phyloP scores from a whole-genome alignment of 30 jellyfish, hydroid and myxozoan genomes.

The Mastigias papua region DNA sequence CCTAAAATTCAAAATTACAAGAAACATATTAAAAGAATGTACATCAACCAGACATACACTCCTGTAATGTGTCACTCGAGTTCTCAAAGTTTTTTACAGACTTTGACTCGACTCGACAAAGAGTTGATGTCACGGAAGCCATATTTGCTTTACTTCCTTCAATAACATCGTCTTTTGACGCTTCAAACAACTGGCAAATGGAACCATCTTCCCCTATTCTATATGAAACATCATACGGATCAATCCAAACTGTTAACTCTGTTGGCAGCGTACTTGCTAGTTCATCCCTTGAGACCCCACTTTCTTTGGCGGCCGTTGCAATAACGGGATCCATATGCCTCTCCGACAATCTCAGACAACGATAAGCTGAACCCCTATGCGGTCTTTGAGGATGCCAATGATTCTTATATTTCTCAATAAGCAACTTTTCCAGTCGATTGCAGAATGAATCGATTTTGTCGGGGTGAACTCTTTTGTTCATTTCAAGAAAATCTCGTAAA shows the following conservation, averaged over 20 bases:
- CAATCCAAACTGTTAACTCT: conserved; percentile 97
- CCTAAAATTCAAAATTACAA: conserved; percentile 54
- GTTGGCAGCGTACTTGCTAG: conserved; percentile 80
- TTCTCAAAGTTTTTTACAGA: conserved; percentile 43
- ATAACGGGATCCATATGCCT: conserved; percentile 87
- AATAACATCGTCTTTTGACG: conserved; percentile 32
- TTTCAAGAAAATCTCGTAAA: conserved; percentile 77
- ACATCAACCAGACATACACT: conserved; percentile 16
- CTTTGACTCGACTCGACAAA: conserved; percentile 72
- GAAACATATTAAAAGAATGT: conserved; percentile 3
- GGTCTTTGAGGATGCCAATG: conserved; percentile 99
- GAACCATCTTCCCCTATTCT: conserved; percentile 99
- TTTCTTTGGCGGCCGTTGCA: conserved; percentile 84
- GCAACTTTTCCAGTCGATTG: conserved; percentile 72
- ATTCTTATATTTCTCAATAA: conserved; percentile 72
- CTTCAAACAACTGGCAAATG: conserved; percentile 79
- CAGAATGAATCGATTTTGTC: conserved; percentile 83
- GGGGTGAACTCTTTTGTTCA: conserved; percentile 62
- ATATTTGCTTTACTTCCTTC: conserved; percentile 50
- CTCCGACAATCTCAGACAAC: conserved; percentile 88
- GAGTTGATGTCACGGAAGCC: conserved; percentile 64
- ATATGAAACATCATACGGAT: conserved; percentile 94
- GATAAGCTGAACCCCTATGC: conserved; percentile 92
- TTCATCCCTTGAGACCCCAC: conserved; percentile 83
- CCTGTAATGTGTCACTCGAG: conserved; percentile 51